Evolutionary conservation across 2,113 vertebrate species (phyloP).

Genomic region (Meriones unguiculatus): DNA sequence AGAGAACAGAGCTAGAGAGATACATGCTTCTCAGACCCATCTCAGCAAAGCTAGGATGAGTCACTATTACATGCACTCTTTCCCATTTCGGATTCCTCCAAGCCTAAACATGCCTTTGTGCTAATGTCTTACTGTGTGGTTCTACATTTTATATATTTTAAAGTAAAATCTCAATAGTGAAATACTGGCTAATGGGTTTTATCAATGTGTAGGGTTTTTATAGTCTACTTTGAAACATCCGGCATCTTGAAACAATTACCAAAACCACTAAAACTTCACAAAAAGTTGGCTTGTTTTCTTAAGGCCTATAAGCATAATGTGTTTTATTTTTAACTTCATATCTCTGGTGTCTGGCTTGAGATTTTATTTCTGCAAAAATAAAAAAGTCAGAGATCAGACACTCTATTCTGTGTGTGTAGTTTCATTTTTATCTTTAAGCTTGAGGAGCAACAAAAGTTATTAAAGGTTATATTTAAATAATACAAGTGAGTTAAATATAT

Average conservation of each 20-base stretch:
- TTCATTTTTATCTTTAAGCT: neutral
- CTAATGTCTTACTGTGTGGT: neutral
- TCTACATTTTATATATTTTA: conserved; percentile 55
- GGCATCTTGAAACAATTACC: conserved; percentile 76
- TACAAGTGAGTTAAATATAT: conserved; percentile 17
- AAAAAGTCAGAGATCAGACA: conserved; percentile 52
- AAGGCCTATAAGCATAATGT: conserved; percentile 59
- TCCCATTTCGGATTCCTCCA: conserved; percentile 26
- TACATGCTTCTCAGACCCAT: neutral
- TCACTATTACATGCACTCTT: neutral
- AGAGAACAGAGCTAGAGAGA: conserved; percentile 16
- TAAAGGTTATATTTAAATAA: conserved; percentile 46
- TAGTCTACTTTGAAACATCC: conserved; percentile 59
- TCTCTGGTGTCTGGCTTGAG: conserved; percentile 59
- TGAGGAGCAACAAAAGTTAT: conserved; percentile 38
- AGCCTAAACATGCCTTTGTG: conserved; percentile 18
- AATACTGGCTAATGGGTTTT: conserved; percentile 60
- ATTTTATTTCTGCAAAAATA: conserved; percentile 61
- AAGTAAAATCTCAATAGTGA: conserved; percentile 59
- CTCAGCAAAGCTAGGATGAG: neutral
- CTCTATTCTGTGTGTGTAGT: conserved; percentile 7
- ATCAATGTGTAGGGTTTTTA: conserved; percentile 56
- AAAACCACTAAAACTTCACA: conserved; percentile 66
- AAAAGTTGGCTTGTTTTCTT: conserved; percentile 68
- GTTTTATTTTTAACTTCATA: conserved; percentile 73